Evolutionary conservation across 2,113 vertebrate genomes (phyloP), one percentile per base, ranked within the genome.

Genomic region (Sialia sialis): DNA sequence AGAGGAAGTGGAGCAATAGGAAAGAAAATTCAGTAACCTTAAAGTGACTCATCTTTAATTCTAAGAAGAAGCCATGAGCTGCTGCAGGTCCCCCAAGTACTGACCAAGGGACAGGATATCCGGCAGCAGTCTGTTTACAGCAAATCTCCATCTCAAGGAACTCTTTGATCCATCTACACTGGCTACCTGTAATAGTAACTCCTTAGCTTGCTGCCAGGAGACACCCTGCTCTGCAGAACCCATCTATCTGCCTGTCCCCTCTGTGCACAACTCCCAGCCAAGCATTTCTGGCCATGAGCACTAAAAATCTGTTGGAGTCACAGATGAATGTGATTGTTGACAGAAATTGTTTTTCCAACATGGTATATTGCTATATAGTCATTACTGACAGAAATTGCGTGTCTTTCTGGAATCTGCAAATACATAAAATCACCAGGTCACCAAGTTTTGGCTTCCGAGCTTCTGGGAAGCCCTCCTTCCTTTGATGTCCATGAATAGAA

Each of bases 1-100:
- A 94, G 87, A 97, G 90, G 90, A 95, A 95, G 64, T 96, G 95
- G 91, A 95, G 95, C 54, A 97, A 96, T 93, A 95, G 68, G 79
- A 95, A 88, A 90, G 87, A 96, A 95, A 91, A 91, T 81, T 59
- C 80, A 79, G 36, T 79, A 95, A 90, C 82, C 52, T 92, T 95
- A 52, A 82, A 79, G 68, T 95, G 93, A 96, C 94, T 97, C 88
- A 90, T 95, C 93, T 94, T 93, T 60, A 78, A 91, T 93, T 93
- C 63, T 80, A 67, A 81, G 74, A 93, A 67, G 82, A 74, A 41
- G 26, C 34, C 66, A 72, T 11, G 46, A 84, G 62, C 64, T 84
- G 70, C 68, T 66, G 27, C 70, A 82, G 89, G 81, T 93, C 72
- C 38, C 52, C 20, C 72, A 43, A 7, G 46, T 64, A 66, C 74